A percentile compares a stretch with the other conserved stretches of the same genome.
These are phyloP conservation scores for Tragelaphus strepsiceros DNA, from an alignment of 2,113 vertebrate genomes.

Conservation along the genomic window DNA sequence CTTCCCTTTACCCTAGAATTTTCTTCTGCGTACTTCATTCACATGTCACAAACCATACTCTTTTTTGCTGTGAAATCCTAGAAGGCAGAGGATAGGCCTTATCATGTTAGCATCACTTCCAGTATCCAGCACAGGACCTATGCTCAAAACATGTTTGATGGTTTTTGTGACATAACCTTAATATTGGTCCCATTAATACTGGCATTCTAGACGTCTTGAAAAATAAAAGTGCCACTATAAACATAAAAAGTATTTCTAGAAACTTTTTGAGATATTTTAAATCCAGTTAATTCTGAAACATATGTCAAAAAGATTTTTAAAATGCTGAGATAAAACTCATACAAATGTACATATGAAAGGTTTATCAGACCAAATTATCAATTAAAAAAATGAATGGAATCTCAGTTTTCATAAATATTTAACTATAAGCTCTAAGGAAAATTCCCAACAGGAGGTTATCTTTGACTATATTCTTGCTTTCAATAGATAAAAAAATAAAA, in stretches of 20 bases:
- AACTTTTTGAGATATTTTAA: neutral
- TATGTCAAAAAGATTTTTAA: neutral
- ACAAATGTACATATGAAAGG: neutral
- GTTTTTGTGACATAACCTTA: neutral
- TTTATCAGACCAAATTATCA: neutral
- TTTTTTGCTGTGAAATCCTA: neutral
- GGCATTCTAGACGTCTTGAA: neutral
- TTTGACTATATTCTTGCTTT: neutral
- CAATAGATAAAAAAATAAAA: neutral
- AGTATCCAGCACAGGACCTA: no score
- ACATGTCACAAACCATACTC: neutral
- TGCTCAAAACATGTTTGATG: neutral
- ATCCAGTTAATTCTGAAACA: neutral
- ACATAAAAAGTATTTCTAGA: neutral
- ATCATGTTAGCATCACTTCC: neutral
- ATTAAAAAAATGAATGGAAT: neutral
- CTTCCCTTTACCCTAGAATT: neutral
- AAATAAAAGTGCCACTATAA: neutral
- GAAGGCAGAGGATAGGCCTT: neutral
- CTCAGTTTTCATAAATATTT: neutral
- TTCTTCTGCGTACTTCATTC: neutral
- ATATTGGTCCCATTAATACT: neutral
- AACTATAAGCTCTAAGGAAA: neutral
- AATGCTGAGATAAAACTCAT: neutral
- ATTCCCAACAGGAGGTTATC: neutral